phyloP scores from a whole-genome alignment of 2,113 vertebrate species.

The Cepphus grylle region DNA sequence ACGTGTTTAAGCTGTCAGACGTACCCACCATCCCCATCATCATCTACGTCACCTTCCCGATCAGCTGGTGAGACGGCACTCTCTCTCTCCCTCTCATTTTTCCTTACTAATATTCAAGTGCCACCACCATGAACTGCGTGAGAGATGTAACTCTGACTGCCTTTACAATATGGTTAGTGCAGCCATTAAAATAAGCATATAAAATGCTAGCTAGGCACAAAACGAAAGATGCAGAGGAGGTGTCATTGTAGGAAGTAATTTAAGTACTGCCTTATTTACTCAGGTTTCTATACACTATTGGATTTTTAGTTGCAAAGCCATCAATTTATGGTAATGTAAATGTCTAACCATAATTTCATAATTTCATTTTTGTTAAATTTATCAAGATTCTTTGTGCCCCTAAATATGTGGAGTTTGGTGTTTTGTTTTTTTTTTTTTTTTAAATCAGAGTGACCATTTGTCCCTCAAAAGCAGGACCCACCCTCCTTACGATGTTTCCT shows the following conservation, averaged over 20 bases:
- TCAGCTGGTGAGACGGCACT: rapidly evolving
- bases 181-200: background rate
- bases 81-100: background rate
- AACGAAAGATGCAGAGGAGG: background rate
- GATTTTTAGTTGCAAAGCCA: background rate
- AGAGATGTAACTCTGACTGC: background rate
- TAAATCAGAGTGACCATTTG: background rate
- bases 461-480: background rate
- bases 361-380: background rate
- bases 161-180: background rate
- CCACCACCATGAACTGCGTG: background rate
- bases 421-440: background rate
- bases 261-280: background rate
- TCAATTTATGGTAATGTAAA: background rate
- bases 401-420: background rate
- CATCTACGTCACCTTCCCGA: background rate
- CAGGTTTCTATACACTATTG: background rate
- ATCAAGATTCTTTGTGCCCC: background rate
- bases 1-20: background rate
- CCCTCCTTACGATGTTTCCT: background rate
- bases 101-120: too few relatives aligned
- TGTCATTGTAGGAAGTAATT: background rate
- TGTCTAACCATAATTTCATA: background rate
- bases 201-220: background rate
- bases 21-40: rapidly evolving